Evolutionary conservation across 2,113 vertebrate genomes (phyloP).

Genomic region (Chamaetylas fuelleborni): DNA sequence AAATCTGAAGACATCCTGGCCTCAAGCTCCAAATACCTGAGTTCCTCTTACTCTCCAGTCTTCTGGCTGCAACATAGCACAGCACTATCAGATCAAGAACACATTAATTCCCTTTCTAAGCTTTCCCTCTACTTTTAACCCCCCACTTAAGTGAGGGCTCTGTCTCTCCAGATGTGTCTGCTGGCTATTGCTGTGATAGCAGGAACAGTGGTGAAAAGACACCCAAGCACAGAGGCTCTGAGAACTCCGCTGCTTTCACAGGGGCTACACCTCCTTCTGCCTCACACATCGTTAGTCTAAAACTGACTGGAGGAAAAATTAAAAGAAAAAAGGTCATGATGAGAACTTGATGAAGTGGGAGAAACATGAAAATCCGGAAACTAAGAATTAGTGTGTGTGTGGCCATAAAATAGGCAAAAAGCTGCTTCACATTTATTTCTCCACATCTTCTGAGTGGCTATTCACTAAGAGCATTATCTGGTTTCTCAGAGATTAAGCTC

Average conservation of each 20-base stretch:
- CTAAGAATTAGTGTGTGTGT: not conserved
- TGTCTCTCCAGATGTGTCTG: not conserved
- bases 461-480: not conserved
- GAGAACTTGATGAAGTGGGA: not conserved
- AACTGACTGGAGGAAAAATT: not conserved
- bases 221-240: not conserved
- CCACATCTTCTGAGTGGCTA: not conserved
- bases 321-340: not conserved
- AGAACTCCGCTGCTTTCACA: not conserved
- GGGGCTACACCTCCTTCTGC: not conserved
- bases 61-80: not conserved
- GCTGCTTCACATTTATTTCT: not conserved
- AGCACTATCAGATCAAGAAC: not conserved
- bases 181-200: not conserved
- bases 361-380: not conserved
- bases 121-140: not conserved
- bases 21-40: not conserved
- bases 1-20: not conserved
- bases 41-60: not conserved
- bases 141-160: not conserved
- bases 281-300: accelerated
- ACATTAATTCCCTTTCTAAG: accelerated
- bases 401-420: not conserved
- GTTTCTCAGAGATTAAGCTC: not conserved
- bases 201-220: not conserved